A percentile compares a stretch with the other conserved stretches of the same genome.
Evolutionary conservation across 1,140 invertebrate species (phyloP).

Genomic region (Cardiocondyla obscurior): DNA sequence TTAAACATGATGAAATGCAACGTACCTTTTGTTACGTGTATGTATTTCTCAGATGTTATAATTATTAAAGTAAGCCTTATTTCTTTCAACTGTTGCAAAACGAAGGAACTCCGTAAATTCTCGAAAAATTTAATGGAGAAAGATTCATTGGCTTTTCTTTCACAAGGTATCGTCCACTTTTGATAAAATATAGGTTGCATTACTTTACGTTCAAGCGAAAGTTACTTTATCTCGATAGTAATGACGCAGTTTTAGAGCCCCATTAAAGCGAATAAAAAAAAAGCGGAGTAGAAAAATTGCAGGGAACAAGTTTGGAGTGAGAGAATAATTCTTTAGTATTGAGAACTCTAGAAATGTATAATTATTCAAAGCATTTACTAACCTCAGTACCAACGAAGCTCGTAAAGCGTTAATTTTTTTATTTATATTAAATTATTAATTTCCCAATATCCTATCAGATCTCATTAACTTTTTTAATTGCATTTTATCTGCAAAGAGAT

Average conservation of each 20-base stretch:
- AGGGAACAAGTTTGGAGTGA: slow-evolving; percentile 35
- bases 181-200: not conserved
- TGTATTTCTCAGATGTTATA: not conserved
- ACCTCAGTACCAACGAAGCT: slow-evolving; percentile 61
- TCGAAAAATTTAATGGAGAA: not conserved
- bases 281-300: slow-evolving; percentile 41
- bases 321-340: slow-evolving; percentile 22
- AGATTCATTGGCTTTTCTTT: not conserved
- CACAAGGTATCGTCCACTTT: not conserved
- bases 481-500: not conserved
- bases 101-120: not conserved
- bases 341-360: slow-evolving; percentile 50
- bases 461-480: not conserved
- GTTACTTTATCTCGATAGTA: slow-evolving; percentile 25
- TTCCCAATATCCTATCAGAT: not conserved
- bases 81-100: not conserved
- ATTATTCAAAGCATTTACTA: slow-evolving; percentile 48
- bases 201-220: slow-evolving; percentile 21
- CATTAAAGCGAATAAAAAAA: slow-evolving; percentile 45
- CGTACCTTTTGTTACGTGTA: not conserved
- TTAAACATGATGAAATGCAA: not conserved
- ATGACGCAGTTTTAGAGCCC: slow-evolving; percentile 41
- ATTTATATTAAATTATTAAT: slow-evolving; percentile 26
- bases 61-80: not conserved
- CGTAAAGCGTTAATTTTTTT: slow-evolving; percentile 1